Evolutionary conservation across 2,797 vertebrate species (phyloP).

Genomic region (Margarornis squamiger): DNA sequence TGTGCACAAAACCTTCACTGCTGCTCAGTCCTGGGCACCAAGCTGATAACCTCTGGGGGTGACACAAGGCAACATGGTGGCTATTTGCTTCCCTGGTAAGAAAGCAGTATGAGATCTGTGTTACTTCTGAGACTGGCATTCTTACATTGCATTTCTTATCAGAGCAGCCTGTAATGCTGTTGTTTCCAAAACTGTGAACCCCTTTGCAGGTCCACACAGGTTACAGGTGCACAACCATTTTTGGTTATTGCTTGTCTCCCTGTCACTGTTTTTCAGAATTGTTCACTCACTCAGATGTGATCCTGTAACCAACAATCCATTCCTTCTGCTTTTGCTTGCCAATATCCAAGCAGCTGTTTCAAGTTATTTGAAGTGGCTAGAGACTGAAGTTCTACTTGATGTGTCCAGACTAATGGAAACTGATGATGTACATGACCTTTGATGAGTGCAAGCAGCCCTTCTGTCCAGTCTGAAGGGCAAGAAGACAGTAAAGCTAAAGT

Average conservation of each 20-base stretch:
- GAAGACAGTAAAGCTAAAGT: not conserved
- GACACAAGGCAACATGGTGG: not conserved
- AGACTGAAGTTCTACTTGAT: not conserved
- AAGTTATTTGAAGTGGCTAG: not conserved
- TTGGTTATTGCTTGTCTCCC: not conserved
- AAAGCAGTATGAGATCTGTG: not conserved
- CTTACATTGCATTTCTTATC: not conserved
- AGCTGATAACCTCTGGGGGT: not conserved
- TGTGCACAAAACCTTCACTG: not conserved
- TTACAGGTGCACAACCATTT: not conserved
- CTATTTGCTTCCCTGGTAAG: not conserved
- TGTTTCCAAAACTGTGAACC: not conserved
- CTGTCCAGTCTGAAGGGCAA: not conserved
- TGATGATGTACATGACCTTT: not conserved
- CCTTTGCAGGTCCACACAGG: not conserved
- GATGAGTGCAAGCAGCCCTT: not conserved
- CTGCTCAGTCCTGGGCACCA: not conserved
- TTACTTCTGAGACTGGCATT: not conserved
- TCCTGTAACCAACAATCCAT: not conserved
- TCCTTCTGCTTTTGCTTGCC: not conserved
- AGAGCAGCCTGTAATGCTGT: not conserved
- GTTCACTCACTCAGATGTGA: not conserved
- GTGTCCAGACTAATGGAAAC: not conserved
- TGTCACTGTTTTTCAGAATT: not conserved
- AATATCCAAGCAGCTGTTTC: slow-evolving; percentile 3